These are phyloP conservation scores for Halcyon smyrnensis DNA, from an alignment of 2,797 vertebrate species.

Conservation along the genomic window DNA sequence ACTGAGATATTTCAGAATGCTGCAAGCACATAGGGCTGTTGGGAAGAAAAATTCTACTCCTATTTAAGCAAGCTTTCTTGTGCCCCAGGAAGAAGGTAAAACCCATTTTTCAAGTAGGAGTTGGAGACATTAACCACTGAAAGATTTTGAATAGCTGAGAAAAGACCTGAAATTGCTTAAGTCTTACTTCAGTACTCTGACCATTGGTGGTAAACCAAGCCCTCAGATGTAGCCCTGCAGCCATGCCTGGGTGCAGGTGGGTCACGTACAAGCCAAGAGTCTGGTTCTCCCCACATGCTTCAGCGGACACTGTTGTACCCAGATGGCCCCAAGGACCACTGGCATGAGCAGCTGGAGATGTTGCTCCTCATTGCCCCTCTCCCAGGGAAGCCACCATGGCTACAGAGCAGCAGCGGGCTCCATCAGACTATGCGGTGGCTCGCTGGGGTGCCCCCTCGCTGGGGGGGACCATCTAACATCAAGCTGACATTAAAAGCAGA, in stretches of 20 bases:
- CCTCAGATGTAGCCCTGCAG: not conserved
- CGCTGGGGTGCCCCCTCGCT: fast-evolving
- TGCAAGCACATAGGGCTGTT: not conserved
- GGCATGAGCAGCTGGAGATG: not conserved
- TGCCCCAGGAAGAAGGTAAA: not conserved
- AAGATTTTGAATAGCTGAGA: not conserved
- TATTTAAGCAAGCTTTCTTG: not conserved
- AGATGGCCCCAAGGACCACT: not conserved
- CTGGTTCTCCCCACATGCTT: fast-evolving
- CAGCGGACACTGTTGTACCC: not conserved
- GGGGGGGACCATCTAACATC: not conserved
- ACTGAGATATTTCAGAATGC: not conserved
- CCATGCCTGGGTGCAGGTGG: not conserved
- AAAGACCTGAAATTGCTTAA: not conserved
- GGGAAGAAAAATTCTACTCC: not conserved
- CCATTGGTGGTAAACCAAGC: not conserved
- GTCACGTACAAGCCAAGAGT: not conserved
- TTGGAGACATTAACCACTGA: not conserved
- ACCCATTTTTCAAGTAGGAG: not conserved
- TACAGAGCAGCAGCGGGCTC: not conserved
- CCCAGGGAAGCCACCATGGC: not conserved
- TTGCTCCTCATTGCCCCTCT: not conserved
- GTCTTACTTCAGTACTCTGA: not conserved
- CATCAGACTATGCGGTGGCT: fast-evolving
- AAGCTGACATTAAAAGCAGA: not conserved